Base-by-base conservation (phyloP, 1,140 invertebrate genomes). In the Orussus abietinus region DNA sequence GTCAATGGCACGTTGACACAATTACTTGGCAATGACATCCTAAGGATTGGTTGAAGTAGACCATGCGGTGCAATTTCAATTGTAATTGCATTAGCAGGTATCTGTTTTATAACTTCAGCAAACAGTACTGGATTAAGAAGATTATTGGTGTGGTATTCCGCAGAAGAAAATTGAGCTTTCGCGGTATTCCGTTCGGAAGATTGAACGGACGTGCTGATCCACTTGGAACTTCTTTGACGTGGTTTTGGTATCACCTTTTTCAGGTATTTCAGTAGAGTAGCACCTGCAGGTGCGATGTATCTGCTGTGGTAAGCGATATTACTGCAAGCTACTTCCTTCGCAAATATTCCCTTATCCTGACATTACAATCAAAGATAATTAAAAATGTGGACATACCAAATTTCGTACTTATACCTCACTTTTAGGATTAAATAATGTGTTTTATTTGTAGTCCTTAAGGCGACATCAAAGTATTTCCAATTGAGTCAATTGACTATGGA, bases 91-190 rank as follows among this genome's bases (percentile, higher is more conserved):
- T 90, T 86, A 31, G 73, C 63, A 0, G 87, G 89, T 31, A 93
- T 79, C 35, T 83, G 71, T 7, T 79, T 74, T 4, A 87, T 72
- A 3, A 82, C 83, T 64, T 91, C 87, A 57, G 90, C 83, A 57
- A 93, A 92, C 3, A 89, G 69, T 1, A 92, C 89, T 26, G 87
- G 81, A 49, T 25, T 80, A 33, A 90, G 68, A n/a, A 93, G 69
- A 65, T 94, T 95, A 65, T 94, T 92, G 2, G 89, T 89, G 58
- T 91, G 87, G 62, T 96, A 96, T 52, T 89, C 86, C 7, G 90
- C 82, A 0, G 88, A 92, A 3, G 83, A 89, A 11, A 77, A 57
- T 43, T 80, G 75, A 1, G 83, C 79, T 20, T 81, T 68, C 0
- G 80, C 63, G 9, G 77, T 72, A 14, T 80, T 76, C 90, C 88